Evolutionary conservation across 2,888 invertebrate species (phyloP).

Genomic region (Phaonia tiefii): DNA sequence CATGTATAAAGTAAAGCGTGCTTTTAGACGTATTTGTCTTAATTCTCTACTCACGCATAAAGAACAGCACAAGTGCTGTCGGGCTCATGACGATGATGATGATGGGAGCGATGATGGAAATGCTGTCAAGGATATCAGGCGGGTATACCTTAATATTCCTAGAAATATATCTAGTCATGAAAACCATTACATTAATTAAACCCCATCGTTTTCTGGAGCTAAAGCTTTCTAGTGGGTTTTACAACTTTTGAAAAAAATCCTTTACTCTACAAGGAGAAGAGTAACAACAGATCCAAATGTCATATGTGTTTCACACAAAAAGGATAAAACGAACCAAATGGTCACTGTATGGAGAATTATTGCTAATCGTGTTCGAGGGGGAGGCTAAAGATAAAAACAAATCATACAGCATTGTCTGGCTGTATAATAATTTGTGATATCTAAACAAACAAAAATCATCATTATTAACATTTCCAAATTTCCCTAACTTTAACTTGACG

Average conservation of each 20-base stretch:
- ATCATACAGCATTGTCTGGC: no score
- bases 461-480: slow-evolving; percentile 2
- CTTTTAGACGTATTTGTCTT: slow-evolving; percentile 17
- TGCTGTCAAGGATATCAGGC: not conserved
- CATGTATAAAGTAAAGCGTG: slow-evolving; percentile 21
- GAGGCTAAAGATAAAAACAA: slow-evolving; percentile 1
- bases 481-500: no score
- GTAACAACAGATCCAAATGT: slow-evolving; percentile 5
- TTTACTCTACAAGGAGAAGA: not conserved
- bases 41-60: not conserved
- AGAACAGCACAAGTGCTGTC: no score
- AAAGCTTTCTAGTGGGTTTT: not conserved
- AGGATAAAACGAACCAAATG: not conserved
- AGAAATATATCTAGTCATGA: slow-evolving; percentile 25
- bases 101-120: no score
- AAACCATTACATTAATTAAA: slow-evolving; percentile 34
- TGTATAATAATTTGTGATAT: slow-evolving; percentile 29
- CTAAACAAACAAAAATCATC: slow-evolving; percentile 46
- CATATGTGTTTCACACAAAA: not conserved
- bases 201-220: not conserved
- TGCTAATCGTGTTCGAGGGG: not conserved
- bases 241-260: slow-evolving; percentile 11
- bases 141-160: not conserved
- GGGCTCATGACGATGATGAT: no score
- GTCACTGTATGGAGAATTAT: slow-evolving; percentile 12